Evolutionary conservation across 2,888 invertebrate genomes (phyloP), one percentile per base, ranked within the genome.

Genomic region (Lamellibrachia columna): DNA sequence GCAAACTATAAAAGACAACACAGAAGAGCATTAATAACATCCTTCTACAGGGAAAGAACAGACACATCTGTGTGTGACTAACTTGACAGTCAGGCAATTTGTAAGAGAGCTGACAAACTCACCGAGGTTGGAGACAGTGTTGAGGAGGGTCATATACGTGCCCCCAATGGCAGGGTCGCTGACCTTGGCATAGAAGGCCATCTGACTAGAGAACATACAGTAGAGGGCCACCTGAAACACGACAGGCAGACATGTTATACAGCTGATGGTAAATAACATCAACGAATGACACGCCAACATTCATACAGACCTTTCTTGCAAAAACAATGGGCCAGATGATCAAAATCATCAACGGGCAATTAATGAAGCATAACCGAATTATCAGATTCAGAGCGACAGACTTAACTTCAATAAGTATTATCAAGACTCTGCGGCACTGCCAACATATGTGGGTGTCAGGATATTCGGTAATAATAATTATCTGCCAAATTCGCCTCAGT

Each of bases 81-180:
- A 22, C 75, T 75, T 6, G 15, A 11, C 15, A 75, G n/a, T 75
- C 22, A 75, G 22, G 4, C 75, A 75, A 6, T 75, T 75, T 75
- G 75, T 75, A 75, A 75, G 75, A 22, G 53, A 6, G 90, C n/a
- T 75, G 22, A 22, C 28, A 91, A n/a, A 93, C 95, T 94, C 94
- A 96, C 99, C 99, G 93, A 99, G 97, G 97, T 99, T 99, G 92
- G 98, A 98, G 52, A 99, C 97, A 0, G 99, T 99, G 96, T 99
- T 99, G 28, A 99, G 97, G 92, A 99, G 97, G 0, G 99, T 99
- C 99, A 99, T 99, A 96, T 99, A 99, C 0, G 99, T 99, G 7
- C 99, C 99, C 2, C 99, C 99, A 0, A 99, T 98, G 0, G 98
- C 97, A 0, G 99, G 99, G 96, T 99, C 99, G 93, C 99, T 99